Base-by-base conservation (phyloP, 2,888 invertebrate genomes). In the Rhyacophila evoluta region DNA sequence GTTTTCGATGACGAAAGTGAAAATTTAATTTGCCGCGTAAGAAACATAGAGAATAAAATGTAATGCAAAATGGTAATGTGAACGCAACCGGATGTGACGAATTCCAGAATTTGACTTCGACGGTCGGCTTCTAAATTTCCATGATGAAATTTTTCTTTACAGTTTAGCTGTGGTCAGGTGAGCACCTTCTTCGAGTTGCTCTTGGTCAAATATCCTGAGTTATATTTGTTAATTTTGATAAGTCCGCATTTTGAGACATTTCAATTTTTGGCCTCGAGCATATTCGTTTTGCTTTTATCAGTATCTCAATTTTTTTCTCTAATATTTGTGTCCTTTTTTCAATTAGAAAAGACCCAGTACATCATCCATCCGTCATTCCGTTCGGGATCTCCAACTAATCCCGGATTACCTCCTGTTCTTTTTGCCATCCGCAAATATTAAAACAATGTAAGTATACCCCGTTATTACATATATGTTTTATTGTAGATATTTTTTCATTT, bases 121-220 rank as follows among this genome's bases (percentile, higher is more conserved):
- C 72, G 72, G 72, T 74, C 38, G 27, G 37, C 37, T 10, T 1
- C n/a, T 68, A 27, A 37, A 38, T 28, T 67, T 37, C n/a, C 55
- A 19, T 25, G 25, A 25, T 15, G 2, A 2, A 19, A 1, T 11
- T 41, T 69, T 72, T 76, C 76, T 72, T 76, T 76, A 72, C 71
- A 71, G 68, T 71, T 72, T 76, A 72, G 76, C 76, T 76, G 76
- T 72, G 71, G 71, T 71, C 76, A 76, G 76, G 76, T 76, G 72
- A 76, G 76, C 75, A 75, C 67, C 36, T 15, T 71, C n/a, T n/a
- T 71, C 15, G 11, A 68, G 68, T 25, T 36, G 3, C n/a, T 38
- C 38, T 1, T n/a, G 1, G n/a, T 70, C 2, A 29, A n/a, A n/a
- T 11, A 4, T 29, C n/a, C 6, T 73, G 8, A n/a, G 10, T 12